Percentiles rank a stretch among this genome's conserved stretches.
phyloP scores from a whole-genome alignment of 1,140 invertebrate genomes.

The Ridgeia piscesae region DNA sequence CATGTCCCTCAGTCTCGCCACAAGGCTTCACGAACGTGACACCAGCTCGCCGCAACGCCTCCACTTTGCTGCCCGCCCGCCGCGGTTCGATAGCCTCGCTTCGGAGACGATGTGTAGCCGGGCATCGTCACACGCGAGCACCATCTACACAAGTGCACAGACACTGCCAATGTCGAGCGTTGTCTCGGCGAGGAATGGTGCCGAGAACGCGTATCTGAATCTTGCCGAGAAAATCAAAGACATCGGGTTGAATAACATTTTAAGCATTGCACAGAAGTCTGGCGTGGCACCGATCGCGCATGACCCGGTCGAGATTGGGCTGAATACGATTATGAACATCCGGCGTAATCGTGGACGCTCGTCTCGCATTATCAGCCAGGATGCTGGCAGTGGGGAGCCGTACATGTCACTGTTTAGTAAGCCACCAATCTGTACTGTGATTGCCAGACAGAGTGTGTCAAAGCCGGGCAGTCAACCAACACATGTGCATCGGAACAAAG shows the following conservation, averaged over 20 bases:
- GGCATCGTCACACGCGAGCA: constrained; percentile 8
- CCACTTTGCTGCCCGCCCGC: constrained; percentile 15
- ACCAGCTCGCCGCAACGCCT: constrained; percentile 60
- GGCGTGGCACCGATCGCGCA: constrained; percentile 8
- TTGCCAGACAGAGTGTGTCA: neutral
- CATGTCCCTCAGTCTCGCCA: constrained; percentile 75
- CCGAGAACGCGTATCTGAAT: constrained; percentile 6
- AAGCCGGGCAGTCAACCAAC: neutral
- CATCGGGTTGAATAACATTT: constrained; percentile 18
- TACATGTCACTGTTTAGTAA: neutral
- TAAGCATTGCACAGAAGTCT: constrained; percentile 8
- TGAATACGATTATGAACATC: constrained; percentile 27
- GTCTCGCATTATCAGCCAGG: neutral
- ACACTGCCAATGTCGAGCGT: constrained; percentile 14
- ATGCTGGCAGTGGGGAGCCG: neutral
- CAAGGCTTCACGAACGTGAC: constrained; percentile 78
- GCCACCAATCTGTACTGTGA: neutral
- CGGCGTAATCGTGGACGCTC: constrained; percentile 13
- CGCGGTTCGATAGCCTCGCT: constrained; percentile 20
- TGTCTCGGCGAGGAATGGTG: neutral
- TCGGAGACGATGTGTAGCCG: constrained; percentile 19
- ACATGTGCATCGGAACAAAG: neutral
- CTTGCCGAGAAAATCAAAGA: constrained; percentile 12
- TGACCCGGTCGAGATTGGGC: constrained; percentile 24
- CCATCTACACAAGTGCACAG: constrained; percentile 16